phyloP scores from a whole-genome alignment of 2,797 vertebrate species.

The Centropyge bicolor region DNA sequence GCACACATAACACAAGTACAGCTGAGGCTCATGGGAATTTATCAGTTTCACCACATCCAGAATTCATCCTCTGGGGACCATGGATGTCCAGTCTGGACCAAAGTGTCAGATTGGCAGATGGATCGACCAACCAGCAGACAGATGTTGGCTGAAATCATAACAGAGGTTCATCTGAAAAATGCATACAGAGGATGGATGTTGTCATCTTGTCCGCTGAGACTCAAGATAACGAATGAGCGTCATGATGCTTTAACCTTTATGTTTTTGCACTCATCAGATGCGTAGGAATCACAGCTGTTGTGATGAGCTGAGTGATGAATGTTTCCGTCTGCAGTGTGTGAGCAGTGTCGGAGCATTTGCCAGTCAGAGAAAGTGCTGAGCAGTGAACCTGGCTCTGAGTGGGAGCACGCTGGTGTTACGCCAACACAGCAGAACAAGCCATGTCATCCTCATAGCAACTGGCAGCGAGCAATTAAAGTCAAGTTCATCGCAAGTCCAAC shows the following conservation, averaged over 20 bases:
- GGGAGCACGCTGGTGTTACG: constrained; percentile 36
- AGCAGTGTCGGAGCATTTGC: constrained; percentile 31
- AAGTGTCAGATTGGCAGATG: no score
- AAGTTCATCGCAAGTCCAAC: constrained; percentile 51
- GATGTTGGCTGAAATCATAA: background rate
- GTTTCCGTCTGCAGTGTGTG: background rate
- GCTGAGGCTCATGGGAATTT: no score
- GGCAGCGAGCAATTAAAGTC: constrained; percentile 44
- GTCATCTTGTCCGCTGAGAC: background rate
- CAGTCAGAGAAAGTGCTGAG: constrained; percentile 35
- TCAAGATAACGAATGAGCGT: background rate
- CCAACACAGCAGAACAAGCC: constrained; percentile 69
- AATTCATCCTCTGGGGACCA: background rate
- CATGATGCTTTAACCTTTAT: background rate
- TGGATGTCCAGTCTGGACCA: background rate
- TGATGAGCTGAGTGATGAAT: background rate
- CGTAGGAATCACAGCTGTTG: background rate
- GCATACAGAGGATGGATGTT: background rate
- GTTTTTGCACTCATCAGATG: no score
- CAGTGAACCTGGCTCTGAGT: constrained; percentile 30
- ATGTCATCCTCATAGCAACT: constrained; percentile 76
- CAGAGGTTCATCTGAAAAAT: background rate
- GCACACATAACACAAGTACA: no score
- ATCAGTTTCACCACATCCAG: no score
- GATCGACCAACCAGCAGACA: background rate